Percentiles rank a stretch among this genome's conserved stretches.
phyloP scores from a whole-genome alignment of 2,888 invertebrate genomes.

The Drosophila phalerata region DNA sequence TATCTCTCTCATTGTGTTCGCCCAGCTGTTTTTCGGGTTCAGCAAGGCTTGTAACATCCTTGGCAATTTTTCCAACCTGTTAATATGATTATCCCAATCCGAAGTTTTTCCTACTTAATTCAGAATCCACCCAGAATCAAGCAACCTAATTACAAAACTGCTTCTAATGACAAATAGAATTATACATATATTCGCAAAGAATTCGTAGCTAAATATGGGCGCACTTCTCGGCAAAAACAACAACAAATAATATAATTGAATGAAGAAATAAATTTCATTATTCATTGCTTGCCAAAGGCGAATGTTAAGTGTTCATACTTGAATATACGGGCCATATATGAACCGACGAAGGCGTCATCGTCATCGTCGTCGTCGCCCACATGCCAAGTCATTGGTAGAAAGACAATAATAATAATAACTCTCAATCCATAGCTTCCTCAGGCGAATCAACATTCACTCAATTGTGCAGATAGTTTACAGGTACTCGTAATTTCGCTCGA shows the following conservation, averaged over 20 bases:
- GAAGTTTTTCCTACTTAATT: not conserved
- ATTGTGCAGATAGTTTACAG: constrained; percentile 16
- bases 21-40: constrained; percentile 52
- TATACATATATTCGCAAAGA: constrained; percentile 10
- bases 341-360: constrained; percentile 41
- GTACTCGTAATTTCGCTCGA: constrained; percentile 15
- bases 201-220: constrained; percentile 34
- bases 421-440: constrained; percentile 36
- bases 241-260: constrained; percentile 54
- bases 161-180: constrained; percentile 25
- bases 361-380: constrained; percentile 49
- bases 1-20: not conserved
- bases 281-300: constrained; percentile 58
- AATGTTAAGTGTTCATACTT: constrained; percentile 59
- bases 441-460: constrained; percentile 7
- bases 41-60: constrained; percentile 13
- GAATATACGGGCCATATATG: constrained; percentile 63
- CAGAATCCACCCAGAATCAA: not conserved
- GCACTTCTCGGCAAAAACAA: constrained; percentile 19
- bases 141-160: constrained; percentile 7
- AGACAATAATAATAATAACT: constrained; percentile 34
- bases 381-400: constrained; percentile 38
- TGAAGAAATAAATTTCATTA: constrained; percentile 61
- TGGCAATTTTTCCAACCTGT: constrained; percentile 14
- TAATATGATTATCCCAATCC: not conserved